These are phyloP conservation scores for Yasuhikotakia modesta DNA, from an alignment of 2,797 vertebrate genomes.

Conservation along the genomic window DNA sequence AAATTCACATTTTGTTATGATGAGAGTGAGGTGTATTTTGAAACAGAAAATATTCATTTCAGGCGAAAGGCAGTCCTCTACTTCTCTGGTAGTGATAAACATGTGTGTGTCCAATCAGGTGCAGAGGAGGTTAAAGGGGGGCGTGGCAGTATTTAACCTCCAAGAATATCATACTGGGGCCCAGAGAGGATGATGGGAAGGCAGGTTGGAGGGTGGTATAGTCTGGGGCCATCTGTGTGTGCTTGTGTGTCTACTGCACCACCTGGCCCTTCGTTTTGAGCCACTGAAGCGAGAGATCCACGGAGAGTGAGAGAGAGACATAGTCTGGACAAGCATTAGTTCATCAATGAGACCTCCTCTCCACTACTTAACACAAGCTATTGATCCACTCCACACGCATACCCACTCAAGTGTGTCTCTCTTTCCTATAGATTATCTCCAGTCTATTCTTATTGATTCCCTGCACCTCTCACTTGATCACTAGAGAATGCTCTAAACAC, in stretches of 20 bases:
- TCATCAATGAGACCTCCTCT: constrained; percentile 81
- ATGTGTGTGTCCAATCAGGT: constrained; percentile 42
- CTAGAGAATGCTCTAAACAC: constrained; percentile 78
- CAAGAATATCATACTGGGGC: constrained; percentile 69
- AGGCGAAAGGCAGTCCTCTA: neutral
- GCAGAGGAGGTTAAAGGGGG: constrained; percentile 50
- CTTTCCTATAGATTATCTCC: constrained; percentile 85
- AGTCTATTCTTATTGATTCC: constrained; percentile 80
- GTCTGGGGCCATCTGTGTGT: constrained; percentile 55
- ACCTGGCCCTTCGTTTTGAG: constrained; percentile 79
- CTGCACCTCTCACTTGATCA: constrained; percentile 65
- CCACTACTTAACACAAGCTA: constrained; percentile 83
- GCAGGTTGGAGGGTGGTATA: constrained; percentile 59
- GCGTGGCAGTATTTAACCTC: constrained; percentile 72
- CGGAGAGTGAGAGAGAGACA: constrained; percentile 44
- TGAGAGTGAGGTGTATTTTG: constrained; percentile 1
- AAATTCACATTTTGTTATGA: constrained; percentile 28
- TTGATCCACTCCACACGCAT: constrained; percentile 70
- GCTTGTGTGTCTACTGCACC: constrained; percentile 58
- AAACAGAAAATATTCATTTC: neutral
- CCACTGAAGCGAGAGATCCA: constrained; percentile 69
- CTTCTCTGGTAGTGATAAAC: constrained; percentile 26
- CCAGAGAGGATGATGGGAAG: constrained; percentile 59
- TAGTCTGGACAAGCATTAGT: constrained; percentile 76
- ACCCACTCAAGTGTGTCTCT: constrained; percentile 78